Percentiles rank a stretch among this genome's conserved stretches.
Evolutionary conservation across 1,140 invertebrate species (phyloP).

Genomic region (Maniola jurtina): DNA sequence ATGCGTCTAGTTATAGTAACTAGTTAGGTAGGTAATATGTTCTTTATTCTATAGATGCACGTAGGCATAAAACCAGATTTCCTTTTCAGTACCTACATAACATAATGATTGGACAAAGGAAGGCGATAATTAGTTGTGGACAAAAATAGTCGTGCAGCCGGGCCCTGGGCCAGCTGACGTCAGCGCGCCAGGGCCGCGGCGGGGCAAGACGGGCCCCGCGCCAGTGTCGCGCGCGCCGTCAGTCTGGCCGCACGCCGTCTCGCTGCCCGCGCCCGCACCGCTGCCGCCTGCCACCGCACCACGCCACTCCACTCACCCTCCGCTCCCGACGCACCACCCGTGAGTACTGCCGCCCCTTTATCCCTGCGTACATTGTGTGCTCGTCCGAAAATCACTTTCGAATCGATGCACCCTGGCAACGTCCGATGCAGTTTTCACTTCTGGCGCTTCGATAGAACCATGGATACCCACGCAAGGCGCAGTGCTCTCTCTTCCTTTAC

Average conservation of each 20-base stretch:
- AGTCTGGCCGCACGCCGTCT: slow-evolving; percentile 65
- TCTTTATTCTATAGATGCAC: slow-evolving; percentile 21
- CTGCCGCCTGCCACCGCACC: slow-evolving; percentile 36
- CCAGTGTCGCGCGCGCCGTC: slow-evolving; percentile 76
- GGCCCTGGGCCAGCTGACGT: slow-evolving; percentile 77
- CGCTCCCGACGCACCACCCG: slow-evolving; percentile 40
- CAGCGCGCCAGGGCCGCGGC: slow-evolving; percentile 70
- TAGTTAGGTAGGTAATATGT: background rate
- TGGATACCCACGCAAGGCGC: slow-evolving; percentile 3
- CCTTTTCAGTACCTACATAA: slow-evolving; percentile 64
- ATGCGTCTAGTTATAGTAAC: too few relatives aligned
- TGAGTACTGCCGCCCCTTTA: slow-evolving; percentile 45
- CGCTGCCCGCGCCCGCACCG: slow-evolving; percentile 44
- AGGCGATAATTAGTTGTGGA: slow-evolving; percentile 74
- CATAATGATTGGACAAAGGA: slow-evolving; percentile 64
- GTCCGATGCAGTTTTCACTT: slow-evolving; percentile 65
- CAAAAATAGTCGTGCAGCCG: slow-evolving; percentile 73
- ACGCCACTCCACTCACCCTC: slow-evolving; percentile 42
- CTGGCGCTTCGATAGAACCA: slow-evolving; percentile 22
- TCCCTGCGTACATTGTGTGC: slow-evolving; percentile 24
- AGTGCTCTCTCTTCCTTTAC: slow-evolving; percentile 18
- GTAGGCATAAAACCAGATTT: slow-evolving; percentile 60
- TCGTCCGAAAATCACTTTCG: slow-evolving; percentile 35
- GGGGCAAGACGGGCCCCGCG: slow-evolving; percentile 77
- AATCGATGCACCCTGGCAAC: slow-evolving; percentile 48